Conservation (phyloP, 1,140 invertebrate species). For the Zaprionus lachaisei region DNA sequence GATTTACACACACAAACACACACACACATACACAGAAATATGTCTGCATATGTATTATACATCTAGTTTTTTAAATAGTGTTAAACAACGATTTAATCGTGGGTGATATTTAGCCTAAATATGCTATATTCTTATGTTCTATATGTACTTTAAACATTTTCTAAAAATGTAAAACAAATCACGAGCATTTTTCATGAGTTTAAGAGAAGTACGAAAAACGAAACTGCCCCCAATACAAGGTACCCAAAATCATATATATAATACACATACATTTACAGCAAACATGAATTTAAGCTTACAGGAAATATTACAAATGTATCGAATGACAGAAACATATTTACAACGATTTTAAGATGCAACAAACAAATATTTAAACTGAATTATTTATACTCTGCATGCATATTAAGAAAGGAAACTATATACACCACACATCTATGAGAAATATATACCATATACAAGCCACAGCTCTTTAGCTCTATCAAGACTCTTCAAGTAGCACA, state of each 20-base stretch:
- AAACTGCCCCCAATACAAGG: constrained; percentile 33
- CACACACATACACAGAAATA: constrained; percentile 28
- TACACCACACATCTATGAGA: constrained; percentile 43
- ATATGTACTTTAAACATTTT: constrained; percentile 80
- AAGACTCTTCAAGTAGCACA: constrained; percentile 43
- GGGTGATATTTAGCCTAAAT: constrained; percentile 84
- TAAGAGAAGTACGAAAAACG: constrained; percentile 29
- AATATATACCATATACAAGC: constrained; percentile 40
- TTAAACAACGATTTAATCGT: constrained; percentile 84
- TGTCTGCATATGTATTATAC: constrained; percentile 65
- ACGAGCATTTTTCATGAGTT: constrained; percentile 35
- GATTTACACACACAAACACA: constrained; percentile 27
- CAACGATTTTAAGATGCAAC: constrained; percentile 71
- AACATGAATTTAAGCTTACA: constrained; percentile 69
- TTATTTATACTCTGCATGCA: constrained; percentile 52
- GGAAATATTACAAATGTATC: constrained; percentile 36
- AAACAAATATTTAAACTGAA: constrained; percentile 58
- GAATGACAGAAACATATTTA: constrained; percentile 59
- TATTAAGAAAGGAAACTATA: constrained; percentile 8
- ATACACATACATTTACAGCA: constrained; percentile 49
- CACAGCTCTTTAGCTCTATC: constrained; percentile 9
- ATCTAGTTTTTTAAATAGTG: constrained; percentile 77
- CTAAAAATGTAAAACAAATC: constrained; percentile 71
- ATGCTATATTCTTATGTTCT: constrained; percentile 83
- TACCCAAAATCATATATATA: constrained; percentile 49